These are phyloP conservation scores for Ochotona princeps DNA, from an alignment of 2,113 vertebrate species.

Conservation along the genomic window DNA sequence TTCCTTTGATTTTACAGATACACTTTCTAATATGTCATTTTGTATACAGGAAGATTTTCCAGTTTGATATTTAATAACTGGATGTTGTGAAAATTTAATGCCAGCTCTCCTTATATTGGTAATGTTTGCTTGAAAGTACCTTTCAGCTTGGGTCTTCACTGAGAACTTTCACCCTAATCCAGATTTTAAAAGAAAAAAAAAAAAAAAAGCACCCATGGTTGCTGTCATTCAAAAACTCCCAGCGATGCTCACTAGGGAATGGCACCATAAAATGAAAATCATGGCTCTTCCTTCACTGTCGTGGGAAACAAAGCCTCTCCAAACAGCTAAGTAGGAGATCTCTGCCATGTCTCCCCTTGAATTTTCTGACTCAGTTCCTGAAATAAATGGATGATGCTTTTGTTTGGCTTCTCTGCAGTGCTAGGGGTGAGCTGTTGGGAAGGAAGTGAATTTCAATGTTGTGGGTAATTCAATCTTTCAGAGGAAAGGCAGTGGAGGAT, in stretches of 20 bases:
- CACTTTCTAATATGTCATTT: not conserved
- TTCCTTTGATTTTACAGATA: constrained; percentile 4
- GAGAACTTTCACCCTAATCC: not conserved
- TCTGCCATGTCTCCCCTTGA: not conserved
- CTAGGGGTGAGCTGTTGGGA: not conserved
- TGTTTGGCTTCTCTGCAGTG: not conserved
- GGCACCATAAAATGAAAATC: not conserved
- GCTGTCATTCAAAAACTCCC: not conserved
- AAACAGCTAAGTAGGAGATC: not conserved
- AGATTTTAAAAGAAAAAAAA: not conserved
- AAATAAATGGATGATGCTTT: not conserved
- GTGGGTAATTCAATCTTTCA: constrained; percentile 51
- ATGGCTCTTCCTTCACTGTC: not conserved
- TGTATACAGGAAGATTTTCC: not conserved
- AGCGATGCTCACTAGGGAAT: not conserved
- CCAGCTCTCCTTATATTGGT: not conserved
- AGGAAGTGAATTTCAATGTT: not conserved
- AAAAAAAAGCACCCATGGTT: not conserved
- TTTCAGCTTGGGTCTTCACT: not conserved
- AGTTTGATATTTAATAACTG: constrained; percentile 39
- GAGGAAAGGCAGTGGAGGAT: constrained; percentile 48
- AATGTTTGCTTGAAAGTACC: not conserved
- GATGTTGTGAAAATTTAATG: not conserved
- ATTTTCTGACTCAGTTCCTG: not conserved
- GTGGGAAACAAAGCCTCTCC: not conserved